Evolutionary conservation across 2,888 invertebrate genomes (phyloP).

Genomic region (Branchellion lobata): DNA sequence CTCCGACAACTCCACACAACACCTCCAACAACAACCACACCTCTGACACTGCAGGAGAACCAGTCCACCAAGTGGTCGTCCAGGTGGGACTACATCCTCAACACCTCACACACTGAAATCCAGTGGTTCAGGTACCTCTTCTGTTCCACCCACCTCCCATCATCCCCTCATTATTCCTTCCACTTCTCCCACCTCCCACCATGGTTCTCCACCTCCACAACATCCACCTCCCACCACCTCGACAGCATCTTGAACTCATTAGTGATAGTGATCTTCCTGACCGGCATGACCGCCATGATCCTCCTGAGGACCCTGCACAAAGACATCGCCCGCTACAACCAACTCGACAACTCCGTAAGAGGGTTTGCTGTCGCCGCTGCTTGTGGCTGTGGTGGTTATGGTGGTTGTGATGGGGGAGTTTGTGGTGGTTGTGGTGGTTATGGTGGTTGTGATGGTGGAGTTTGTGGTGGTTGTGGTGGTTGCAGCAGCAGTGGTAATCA

Average conservation of each 20-base stretch:
- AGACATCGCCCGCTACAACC: slow-evolving; percentile 97
- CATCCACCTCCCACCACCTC: slow-evolving; percentile 32
- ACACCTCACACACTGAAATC: slow-evolving; percentile 96
- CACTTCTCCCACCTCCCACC: too few species aligned
- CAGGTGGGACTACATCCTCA: slow-evolving; percentile 97
- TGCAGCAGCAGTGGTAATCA: too few species aligned
- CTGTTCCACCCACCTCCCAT: too few species aligned
- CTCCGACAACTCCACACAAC: too few species aligned
- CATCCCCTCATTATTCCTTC: background rate
- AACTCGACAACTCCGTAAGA: slow-evolving; percentile 68
- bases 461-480: too few species aligned
- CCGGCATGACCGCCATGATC: slow-evolving; percentile 99
- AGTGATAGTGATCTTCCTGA: slow-evolving; percentile 91
- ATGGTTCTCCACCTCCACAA: too few species aligned
- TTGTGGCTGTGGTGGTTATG: background rate
- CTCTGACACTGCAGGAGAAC: slow-evolving; percentile 42
- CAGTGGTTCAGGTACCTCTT: slow-evolving; percentile 78
- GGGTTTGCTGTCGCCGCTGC: too few species aligned
- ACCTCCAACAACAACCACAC: background rate
- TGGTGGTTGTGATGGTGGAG: too few species aligned
- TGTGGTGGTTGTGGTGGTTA: too few species aligned
- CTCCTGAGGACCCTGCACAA: slow-evolving; percentile 91
- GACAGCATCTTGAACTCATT: slow-evolving; percentile 90
- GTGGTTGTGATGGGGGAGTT: too few species aligned
- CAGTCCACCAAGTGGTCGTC: slow-evolving; percentile 86